phyloP scores from a whole-genome alignment of 2,797 vertebrate species.

The Hippocampus kuda region DNA sequence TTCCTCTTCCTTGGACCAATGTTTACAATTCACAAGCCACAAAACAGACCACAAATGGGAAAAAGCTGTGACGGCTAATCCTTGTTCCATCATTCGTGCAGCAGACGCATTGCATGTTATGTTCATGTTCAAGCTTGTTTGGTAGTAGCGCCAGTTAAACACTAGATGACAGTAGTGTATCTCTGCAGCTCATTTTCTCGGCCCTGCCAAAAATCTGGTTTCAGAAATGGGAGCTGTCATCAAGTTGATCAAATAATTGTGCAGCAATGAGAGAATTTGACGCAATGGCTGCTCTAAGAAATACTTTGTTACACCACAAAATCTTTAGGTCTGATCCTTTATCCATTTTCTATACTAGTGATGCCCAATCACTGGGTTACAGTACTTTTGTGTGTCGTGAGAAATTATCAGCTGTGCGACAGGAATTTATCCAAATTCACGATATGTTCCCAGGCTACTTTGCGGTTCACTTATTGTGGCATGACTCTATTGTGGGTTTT shows the following conservation, averaged over 20 bases:
- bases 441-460: too few relatives aligned
- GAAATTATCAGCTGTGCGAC: too few relatives aligned
- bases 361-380: background rate
- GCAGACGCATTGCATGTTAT: conserved; percentile 36
- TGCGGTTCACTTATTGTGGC: too few relatives aligned
- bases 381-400: too few relatives aligned
- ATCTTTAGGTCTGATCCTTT: background rate
- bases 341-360: background rate
- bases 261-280: background rate
- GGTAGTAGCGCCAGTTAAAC: conserved; percentile 29
- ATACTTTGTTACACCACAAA: background rate
- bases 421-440: too few relatives aligned
- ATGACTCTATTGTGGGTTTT: too few relatives aligned
- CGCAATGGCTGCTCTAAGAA: background rate
- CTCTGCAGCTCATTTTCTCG: conserved; percentile 19
- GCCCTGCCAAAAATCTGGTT: background rate
- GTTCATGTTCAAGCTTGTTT: conserved; percentile 18
- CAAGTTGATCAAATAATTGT: background rate
- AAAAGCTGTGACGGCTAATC: conserved; percentile 53
- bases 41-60: conserved; percentile 59
- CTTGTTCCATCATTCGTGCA: conserved; percentile 40
- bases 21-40: conserved; percentile 61
- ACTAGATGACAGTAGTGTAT: conserved; percentile 63
- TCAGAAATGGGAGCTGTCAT: background rate
- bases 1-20: conserved; percentile 51